Evolutionary conservation across 1,140 invertebrate species (phyloP).

Genomic region (Trichonephila inaurata): DNA sequence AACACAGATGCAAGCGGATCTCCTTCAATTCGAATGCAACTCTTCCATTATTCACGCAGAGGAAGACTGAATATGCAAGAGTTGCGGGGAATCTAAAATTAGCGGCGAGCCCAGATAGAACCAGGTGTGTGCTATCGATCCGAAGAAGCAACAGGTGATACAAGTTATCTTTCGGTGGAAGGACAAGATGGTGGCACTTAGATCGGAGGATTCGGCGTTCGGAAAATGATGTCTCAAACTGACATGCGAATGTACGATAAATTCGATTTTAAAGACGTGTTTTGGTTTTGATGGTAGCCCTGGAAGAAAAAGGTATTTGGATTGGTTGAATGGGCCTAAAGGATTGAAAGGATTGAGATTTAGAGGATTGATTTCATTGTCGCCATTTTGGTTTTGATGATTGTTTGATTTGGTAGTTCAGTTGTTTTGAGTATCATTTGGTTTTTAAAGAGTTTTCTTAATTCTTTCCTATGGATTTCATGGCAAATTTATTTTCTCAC

Average conservation of each 20-base stretch:
- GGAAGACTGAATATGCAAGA: slow-evolving; percentile 51
- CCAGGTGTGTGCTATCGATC: slow-evolving; percentile 68
- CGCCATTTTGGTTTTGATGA: no score
- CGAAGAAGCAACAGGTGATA: slow-evolving; percentile 42
- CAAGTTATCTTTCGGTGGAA: background rate
- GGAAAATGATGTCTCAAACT: background rate
- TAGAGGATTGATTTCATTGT: no score
- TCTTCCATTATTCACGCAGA: slow-evolving; percentile 38
- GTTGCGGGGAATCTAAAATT: slow-evolving; percentile 56
- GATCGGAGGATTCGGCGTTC: background rate
- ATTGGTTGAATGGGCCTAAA: no score
- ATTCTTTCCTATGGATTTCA: no score
- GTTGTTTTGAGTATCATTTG: no score
- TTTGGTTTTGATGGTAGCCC: no score
- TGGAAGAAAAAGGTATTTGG: no score
- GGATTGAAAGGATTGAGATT: no score
- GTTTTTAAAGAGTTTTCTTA: no score
- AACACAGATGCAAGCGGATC: background rate
- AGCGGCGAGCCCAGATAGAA: slow-evolving; percentile 43
- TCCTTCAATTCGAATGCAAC: background rate
- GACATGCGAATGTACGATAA: background rate
- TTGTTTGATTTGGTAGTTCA: no score
- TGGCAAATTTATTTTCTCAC: no score
- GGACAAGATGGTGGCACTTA: slow-evolving; percentile 41
- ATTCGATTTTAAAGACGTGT: background rate